These are phyloP conservation scores for Stichopus horrens DNA, from an alignment of 53 echinoderm and acorn worm species.

Conservation along the genomic window DNA sequence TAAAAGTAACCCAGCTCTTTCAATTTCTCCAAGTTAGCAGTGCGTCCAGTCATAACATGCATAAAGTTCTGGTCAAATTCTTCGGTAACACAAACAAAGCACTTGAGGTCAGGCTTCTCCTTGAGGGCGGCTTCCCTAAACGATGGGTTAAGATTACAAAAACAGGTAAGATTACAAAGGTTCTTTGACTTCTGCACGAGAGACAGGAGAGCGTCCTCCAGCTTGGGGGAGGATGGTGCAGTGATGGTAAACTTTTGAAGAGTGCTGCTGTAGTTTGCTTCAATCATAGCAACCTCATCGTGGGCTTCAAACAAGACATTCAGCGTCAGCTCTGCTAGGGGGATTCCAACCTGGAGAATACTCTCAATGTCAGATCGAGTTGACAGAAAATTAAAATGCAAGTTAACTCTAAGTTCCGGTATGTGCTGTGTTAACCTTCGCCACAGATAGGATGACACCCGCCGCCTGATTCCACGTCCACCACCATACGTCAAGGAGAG, in stretches of 20 bases:
- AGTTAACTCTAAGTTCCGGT: slow-evolving; percentile 7
- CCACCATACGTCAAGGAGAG: slow-evolving; percentile 15
- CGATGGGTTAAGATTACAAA: not conserved
- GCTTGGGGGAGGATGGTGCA: slow-evolving; percentile 17
- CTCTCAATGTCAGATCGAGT: slow-evolving; percentile 19
- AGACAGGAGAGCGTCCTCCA: slow-evolving; percentile 23
- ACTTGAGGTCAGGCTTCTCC: slow-evolving; percentile 10
- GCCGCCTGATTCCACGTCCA: slow-evolving; percentile 21
- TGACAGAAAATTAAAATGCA: slow-evolving; percentile 27
- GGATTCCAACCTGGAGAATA: slow-evolving; percentile 34
- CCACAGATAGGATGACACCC: slow-evolving; percentile 18
- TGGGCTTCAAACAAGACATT: slow-evolving; percentile 35
- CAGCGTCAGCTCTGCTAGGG: slow-evolving; percentile 26
- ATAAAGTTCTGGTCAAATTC: slow-evolving; percentile 38
- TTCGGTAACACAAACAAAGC: slow-evolving; percentile 27
- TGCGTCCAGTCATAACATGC: slow-evolving; percentile 24
- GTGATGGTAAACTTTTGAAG: slow-evolving; percentile 37
- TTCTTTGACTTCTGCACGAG: slow-evolving; percentile 10
- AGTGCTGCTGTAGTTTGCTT: slow-evolving; percentile 3
- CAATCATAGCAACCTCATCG: slow-evolving; percentile 9
- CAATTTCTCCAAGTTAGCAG: slow-evolving; percentile 29
- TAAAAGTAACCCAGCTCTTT: slow-evolving; percentile 33
- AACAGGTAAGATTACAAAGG: slow-evolving; percentile 27
- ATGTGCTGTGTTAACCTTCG: not conserved
- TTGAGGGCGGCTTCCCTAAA: not conserved